Evolutionary conservation across 2,113 vertebrate species (phyloP).

Genomic region (Tragulus kanchil): DNA sequence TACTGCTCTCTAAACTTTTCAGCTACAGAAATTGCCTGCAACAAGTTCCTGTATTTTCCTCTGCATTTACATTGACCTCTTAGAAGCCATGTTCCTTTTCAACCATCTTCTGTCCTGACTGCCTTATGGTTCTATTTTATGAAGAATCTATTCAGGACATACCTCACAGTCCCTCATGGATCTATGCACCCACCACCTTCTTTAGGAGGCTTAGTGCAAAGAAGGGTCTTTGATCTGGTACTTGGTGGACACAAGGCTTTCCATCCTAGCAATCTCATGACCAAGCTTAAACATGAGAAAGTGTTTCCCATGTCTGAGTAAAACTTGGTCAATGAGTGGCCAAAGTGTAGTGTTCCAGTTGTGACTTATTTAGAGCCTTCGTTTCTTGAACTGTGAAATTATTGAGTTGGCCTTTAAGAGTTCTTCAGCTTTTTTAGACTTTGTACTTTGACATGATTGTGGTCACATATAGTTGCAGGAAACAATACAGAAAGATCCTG

Average conservation of each 20-base stretch:
- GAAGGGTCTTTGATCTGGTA: not conserved
- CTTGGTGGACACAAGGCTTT: not conserved
- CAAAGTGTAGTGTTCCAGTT: not conserved
- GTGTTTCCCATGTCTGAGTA: not conserved
- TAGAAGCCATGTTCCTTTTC: not conserved
- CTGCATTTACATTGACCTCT: constrained; percentile 25
- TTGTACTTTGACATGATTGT: not conserved
- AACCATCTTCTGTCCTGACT: not conserved
- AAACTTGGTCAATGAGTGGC: not conserved
- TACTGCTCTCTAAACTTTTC: not conserved
- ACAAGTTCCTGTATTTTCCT: not conserved
- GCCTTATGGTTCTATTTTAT: not conserved
- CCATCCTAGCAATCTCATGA: not conserved
- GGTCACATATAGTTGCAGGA: not conserved
- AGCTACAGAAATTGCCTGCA: not conserved
- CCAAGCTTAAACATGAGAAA: not conserved
- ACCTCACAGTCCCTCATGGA: not conserved
- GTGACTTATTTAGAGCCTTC: not conserved
- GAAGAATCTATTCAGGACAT: not conserved
- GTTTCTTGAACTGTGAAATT: not conserved
- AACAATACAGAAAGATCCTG: not conserved
- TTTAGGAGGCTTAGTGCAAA: not conserved
- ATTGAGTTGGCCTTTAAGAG: not conserved
- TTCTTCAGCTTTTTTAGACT: not conserved
- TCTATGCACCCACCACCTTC: not conserved